A percentile compares a stretch with the other conserved stretches of the same genome.
phyloP scores from a whole-genome alignment of 2,113 vertebrate species.

The Thalassarche chlororhynchos region DNA sequence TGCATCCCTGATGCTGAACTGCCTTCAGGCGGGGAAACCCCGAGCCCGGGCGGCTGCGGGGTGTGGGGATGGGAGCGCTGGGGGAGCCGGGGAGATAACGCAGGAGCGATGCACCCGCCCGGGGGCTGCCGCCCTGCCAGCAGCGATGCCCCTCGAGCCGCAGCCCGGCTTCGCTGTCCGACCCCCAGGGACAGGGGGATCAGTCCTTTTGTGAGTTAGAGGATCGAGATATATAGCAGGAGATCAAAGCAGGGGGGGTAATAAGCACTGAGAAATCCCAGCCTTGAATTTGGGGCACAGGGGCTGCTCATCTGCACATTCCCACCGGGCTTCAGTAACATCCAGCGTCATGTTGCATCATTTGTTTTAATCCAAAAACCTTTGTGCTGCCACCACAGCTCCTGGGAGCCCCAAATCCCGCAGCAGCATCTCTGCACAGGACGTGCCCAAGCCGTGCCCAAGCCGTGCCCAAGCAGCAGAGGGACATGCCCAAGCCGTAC shows the following conservation, averaged over 20 bases:
- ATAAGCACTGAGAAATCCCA: background rate
- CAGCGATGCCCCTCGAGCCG: background rate
- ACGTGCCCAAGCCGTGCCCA: background rate
- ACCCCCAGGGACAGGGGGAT: accelerated
- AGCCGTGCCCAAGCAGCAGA: background rate
- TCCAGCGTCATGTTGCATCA: background rate
- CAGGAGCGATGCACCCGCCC: background rate
- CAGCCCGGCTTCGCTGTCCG: accelerated
- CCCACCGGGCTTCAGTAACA: background rate
- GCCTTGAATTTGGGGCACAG: background rate
- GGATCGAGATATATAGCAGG: background rate
- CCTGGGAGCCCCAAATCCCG: accelerated
- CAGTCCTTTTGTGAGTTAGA: background rate
- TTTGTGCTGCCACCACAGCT: accelerated
- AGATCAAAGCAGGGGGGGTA: background rate
- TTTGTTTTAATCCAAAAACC: background rate
- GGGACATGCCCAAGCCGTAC: no score
- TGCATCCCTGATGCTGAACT: background rate
- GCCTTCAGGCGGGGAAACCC: background rate
- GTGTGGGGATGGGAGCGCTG: background rate
- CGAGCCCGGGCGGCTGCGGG: background rate
- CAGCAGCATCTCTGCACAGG: background rate
- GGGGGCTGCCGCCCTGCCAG: background rate
- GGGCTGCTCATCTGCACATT: accelerated
- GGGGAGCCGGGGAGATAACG: background rate